Evolutionary conservation across 2,113 vertebrate species (phyloP).

Genomic region (Forbesichthys agassizii): DNA sequence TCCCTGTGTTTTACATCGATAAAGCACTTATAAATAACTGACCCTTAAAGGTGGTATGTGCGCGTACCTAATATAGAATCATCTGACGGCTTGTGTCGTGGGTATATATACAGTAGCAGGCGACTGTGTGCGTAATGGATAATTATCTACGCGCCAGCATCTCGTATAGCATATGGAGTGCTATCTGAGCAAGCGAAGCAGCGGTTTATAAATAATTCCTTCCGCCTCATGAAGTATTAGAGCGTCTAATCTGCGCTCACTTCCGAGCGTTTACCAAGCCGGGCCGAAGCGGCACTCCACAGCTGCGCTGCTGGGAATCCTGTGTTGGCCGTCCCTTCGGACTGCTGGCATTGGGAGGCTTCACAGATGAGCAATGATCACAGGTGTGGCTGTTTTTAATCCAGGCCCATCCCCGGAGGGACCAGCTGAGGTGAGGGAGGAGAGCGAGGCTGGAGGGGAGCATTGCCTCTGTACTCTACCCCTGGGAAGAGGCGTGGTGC

Average conservation of each 20-base stretch:
- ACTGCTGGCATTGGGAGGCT: constrained; percentile 51
- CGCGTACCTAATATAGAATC: too few species aligned
- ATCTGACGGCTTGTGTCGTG: neutral
- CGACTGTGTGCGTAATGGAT: constrained; percentile 12
- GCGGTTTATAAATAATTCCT: constrained; percentile 33
- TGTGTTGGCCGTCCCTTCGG: constrained; percentile 50
- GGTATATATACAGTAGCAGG: neutral
- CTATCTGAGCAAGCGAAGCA: neutral
- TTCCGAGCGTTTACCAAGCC: constrained; percentile 46
- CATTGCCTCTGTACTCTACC: constrained; percentile 8
- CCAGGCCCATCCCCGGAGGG: constrained; percentile 33
- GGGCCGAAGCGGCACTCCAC: constrained; percentile 46
- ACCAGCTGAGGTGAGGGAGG: constrained; percentile 31
- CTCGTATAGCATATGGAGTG: constrained; percentile 14
- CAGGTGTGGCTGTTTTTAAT: constrained; percentile 66
- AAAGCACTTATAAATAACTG: too few species aligned
- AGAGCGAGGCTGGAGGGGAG: constrained; percentile 32
- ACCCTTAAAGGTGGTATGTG: too few species aligned
- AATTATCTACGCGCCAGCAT: neutral
- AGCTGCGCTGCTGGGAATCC: constrained; percentile 33
- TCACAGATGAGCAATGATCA: constrained; percentile 68
- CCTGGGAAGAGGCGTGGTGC: constrained; percentile 22
- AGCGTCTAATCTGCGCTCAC: constrained; percentile 44
- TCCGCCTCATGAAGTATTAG: neutral
- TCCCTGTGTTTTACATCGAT: too few species aligned